Base-by-base conservation (phyloP, 2,888 invertebrate genomes). In the Patella caerulea region DNA sequence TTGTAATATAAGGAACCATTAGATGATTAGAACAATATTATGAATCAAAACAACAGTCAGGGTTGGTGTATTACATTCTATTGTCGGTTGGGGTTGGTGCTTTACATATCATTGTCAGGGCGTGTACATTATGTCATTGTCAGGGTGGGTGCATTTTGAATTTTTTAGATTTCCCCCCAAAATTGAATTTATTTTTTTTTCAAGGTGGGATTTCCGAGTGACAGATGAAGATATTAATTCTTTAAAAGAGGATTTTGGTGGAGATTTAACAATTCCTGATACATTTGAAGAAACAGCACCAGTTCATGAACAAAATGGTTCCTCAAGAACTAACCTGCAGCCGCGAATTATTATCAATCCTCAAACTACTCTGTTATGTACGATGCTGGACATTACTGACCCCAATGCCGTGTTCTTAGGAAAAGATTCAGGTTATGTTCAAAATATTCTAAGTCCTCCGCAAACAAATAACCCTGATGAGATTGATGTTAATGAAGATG, bases 241-340 rank as follows among this genome's bases (percentile, higher is more conserved):
- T 24, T 92, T 97, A 7, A 86, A 93, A 0, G 92, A 93, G 71
- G 93, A 95, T 89, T 95, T 98, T 89, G 93, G 94, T 59, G 93
- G 93, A 75, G 93, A 95, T 86, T 92, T 98, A 73, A 91, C 90
- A 72, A 94, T 99, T 77, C 96, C 96, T 0, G 92, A 94, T 0
- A 96, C 95, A 92, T 99, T 99, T 92, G 93, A 93, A 24, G 94
- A 93, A 84, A 97, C 96, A 15, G 96, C 95, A 2, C 94, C 94
- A 70, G 92, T 94, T 0, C 95, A 94, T 80, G 81, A 89, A 29
- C 82, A 83, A 12, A 75, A 75, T 45, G 73, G 69, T 29, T 55
- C 78, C 53, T 78, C 81, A 4, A 45, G 45, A 45, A 81, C 81
- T 81, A 11, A 74, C 77, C 29, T 55, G 9, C 19, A 70, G 70